Evolutionary conservation across 2,888 invertebrate species (phyloP), one percentile per base, ranked within the genome.

Genomic region (Leptinotarsa tumamoca): DNA sequence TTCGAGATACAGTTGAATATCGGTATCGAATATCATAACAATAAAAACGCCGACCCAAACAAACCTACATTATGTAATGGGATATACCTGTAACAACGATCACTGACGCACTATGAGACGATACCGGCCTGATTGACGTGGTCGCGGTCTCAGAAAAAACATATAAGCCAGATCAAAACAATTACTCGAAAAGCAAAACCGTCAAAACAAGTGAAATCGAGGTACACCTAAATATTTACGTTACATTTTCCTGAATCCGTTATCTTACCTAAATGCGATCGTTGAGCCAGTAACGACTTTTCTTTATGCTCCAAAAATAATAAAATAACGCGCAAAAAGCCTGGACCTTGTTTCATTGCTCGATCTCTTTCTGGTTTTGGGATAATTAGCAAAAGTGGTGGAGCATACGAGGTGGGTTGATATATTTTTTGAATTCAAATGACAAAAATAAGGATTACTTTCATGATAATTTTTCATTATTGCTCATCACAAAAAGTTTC

Each of bases 171-270:
- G 63, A 63, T 33, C 27, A 63, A 63, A 58, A 58, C 58, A 50
- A 70, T 70, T 21, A 21, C 43, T 56, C 54, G 69, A 43, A 56
- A 69, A 69, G 15, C 56, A n/a, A 58, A 58, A 18, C 58, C 58
- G 49, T 70, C 70, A 58, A 70, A 58, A 70, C 70, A 70, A 43
- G 58, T 70, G 70, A 70, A 63, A 63, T 33, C 63, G 63, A 63
- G 63, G 63, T 63, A 63, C 17, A 33, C 18, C 63, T n/a, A 63
- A 63, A 63, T 63, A 63, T 63, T 63, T 63, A 43, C 14, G 63
- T 63, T 63, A 33, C 13, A 63, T 63, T 27, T 63, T 63, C 63
- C 63, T 63, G 63, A 27, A 63, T 27, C 63, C 27, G 63, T 43
- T 43, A 33, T 63, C n/a, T 63, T 43, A 43, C 63, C 43, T 43